Evolutionary conservation across 2,113 vertebrate species (phyloP).

Genomic region (Myrmecophaga tridactyla): DNA sequence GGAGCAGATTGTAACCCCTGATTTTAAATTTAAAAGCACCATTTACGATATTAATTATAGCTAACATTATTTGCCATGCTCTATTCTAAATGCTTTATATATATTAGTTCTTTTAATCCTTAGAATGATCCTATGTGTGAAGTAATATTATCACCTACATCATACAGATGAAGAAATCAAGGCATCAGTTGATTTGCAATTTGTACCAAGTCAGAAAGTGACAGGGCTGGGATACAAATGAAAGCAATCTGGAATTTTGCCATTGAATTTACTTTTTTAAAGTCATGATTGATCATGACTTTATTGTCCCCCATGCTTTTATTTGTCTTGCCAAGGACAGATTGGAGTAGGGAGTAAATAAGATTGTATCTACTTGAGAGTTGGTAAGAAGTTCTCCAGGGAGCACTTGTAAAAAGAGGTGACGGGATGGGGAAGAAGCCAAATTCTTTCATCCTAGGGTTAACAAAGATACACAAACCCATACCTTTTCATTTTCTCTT

Average conservation of each 20-base stretch:
- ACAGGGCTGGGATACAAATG: not conserved
- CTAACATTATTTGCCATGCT: not conserved
- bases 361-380: not conserved
- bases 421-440: not conserved
- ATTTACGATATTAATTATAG: not conserved
- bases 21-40: not conserved
- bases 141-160: not conserved
- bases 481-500: not conserved
- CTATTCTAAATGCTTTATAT: not conserved
- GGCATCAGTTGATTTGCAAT: not conserved
- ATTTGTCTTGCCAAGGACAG: not conserved
- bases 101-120: not conserved
- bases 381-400: not conserved
- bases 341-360: not conserved
- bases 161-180: not conserved
- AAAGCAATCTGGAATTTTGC: not conserved
- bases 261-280: not conserved
- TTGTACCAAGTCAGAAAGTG: not conserved
- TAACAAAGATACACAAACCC: not conserved
- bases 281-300: not conserved
- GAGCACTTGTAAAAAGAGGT: not conserved
- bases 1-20: not conserved
- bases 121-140: not conserved
- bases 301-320: not conserved
- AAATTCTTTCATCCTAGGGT: not conserved